Evolutionary conservation across 2,888 invertebrate species (phyloP).

Genomic region (Mesochorus sp.): DNA sequence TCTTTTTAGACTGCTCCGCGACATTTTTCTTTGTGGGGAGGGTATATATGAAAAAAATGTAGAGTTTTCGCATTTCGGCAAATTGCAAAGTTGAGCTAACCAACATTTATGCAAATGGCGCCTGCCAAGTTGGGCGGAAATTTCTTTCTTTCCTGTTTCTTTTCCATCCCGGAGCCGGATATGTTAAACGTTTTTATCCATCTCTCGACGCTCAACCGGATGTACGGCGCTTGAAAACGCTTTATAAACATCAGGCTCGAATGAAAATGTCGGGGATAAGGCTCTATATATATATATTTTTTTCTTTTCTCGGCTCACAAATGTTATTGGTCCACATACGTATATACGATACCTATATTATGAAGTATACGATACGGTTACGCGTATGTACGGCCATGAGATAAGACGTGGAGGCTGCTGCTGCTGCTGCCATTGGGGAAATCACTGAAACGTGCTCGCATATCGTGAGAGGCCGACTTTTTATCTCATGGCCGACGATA

Average conservation of each 20-base stretch:
- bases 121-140: neutral
- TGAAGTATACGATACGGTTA: neutral
- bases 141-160: neutral
- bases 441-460: neutral
- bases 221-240: no score
- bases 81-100: neutral
- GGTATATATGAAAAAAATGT: neutral
- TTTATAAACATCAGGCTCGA: no score
- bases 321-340: neutral
- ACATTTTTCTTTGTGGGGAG: no score
- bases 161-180: neutral
- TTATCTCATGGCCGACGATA: no score
- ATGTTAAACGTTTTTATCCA: neutral
- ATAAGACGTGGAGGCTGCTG: neutral
- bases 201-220: no score
- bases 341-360: neutral
- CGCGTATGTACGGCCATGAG: neutral
- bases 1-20: no score
- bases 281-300: no score
- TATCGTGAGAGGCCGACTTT: neutral
- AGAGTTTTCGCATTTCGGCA: neutral
- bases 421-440: neutral
- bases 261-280: neutral
- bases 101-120: conserved; percentile 17
- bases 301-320: neutral